Evolutionary conservation across 2,797 vertebrate genomes (phyloP), one percentile per base, ranked within the genome.

Genomic region (Podarcis siculus): DNA sequence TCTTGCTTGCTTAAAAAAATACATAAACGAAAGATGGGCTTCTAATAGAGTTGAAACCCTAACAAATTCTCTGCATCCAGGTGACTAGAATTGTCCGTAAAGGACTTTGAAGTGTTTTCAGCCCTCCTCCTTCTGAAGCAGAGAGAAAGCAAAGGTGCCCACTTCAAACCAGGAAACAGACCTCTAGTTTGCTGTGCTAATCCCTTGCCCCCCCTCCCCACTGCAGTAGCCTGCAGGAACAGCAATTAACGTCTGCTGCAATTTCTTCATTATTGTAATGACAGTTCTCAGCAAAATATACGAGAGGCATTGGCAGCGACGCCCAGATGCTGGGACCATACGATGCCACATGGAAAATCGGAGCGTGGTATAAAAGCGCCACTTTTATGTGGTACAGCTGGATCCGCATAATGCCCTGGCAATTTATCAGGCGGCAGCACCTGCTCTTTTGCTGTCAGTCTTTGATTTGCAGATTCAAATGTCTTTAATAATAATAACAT

Each of bases 181-280:
- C 79, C 86, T 89, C 71, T 89, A 91, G 82, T 82, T 90, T 2
- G 0, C 71, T 88, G 82, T 1, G 5, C 32, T 79, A 81, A 39
- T 81, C 61, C 89, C 87, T 89, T 91, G 75, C 61, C 69, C 87
- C 86, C 90, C 92, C 30, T 2, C 87, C 83, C 71, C 84, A 81
- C 85, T 0, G 55, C 94, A 89, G 67, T 85, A 92, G 94, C 93
- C 92, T 90, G 87, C 71, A 85, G 92, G 90, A 92, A 42, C 91
- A 85, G 89, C 95, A 95, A 94, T 95, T 94, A 95, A 92, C 2
- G 91, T 93, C 92, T 94, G 93, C 94, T 92, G 93, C 94, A 96
- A 96, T 95, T 95, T 96, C 93, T 95, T 94, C 94, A 95, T 96
- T 95, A 95, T 87, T 90, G 91, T 94, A 95, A 96, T 95, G 92